A percentile compares a stretch with the other conserved stretches of the same genome.
phyloP scores from a whole-genome alignment of 2,888 invertebrate genomes.

The Eumerus sabulonum region DNA sequence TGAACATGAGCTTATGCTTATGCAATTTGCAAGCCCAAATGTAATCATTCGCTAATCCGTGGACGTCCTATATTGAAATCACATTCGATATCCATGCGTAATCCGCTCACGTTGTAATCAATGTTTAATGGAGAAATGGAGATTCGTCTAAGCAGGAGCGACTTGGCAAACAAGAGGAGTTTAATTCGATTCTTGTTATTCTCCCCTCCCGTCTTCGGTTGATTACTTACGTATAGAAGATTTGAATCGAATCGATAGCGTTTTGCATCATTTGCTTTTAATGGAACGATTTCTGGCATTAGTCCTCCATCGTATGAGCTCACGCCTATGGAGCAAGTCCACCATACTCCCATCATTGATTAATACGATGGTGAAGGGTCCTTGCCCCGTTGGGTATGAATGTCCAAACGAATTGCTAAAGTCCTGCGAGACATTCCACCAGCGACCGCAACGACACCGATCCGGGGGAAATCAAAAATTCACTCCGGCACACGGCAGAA shows the following conservation, averaged over 20 bases:
- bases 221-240: slow-evolving; percentile 54
- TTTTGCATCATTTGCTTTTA: slow-evolving; percentile 62
- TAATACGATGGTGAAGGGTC: slow-evolving; percentile 43
- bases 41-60: too few relatives aligned
- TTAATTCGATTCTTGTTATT: slow-evolving; percentile 17
- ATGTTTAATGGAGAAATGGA: slow-evolving; percentile 49
- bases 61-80: neutral
- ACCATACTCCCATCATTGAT: slow-evolving; percentile 45
- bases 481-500: slow-evolving; percentile 37
- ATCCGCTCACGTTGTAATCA: slow-evolving; percentile 51
- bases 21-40: too few relatives aligned
- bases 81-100: slow-evolving; percentile 21
- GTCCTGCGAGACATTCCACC: slow-evolving; percentile 46
- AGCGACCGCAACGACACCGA: slow-evolving; percentile 1
- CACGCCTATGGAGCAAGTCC: neutral
- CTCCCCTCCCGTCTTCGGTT: neutral
- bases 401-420: slow-evolving; percentile 64
- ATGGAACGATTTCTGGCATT: slow-evolving; percentile 53
- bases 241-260: slow-evolving; percentile 56
- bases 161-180: slow-evolving; percentile 34
- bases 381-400: slow-evolving; percentile 50
- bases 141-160: neutral
- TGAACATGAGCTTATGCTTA: too few relatives aligned
- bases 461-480: slow-evolving; percentile 60
- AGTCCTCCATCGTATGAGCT: neutral